Conservation (phyloP, 2,888 invertebrate species). For the Myathropa florea region DNA sequence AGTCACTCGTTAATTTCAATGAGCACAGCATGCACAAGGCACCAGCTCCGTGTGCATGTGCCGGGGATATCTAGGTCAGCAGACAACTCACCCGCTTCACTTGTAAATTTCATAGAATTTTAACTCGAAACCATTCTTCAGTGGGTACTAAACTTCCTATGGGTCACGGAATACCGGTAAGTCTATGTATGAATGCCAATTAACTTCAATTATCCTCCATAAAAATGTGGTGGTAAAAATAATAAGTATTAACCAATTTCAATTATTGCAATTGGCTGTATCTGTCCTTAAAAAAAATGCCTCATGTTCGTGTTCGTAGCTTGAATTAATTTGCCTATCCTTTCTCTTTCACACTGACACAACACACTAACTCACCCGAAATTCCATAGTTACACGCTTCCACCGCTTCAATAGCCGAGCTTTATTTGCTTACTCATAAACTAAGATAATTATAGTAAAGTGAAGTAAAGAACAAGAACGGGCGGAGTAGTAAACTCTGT, state of each 20-base stretch:
- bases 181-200: neutral
- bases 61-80: neutral
- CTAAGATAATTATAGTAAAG: slow-evolving; percentile 70
- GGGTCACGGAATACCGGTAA: neutral
- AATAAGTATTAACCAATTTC: neutral
- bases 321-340: slow-evolving; percentile 22
- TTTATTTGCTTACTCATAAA: slow-evolving; percentile 75
- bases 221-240: neutral
- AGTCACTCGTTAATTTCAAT: neutral
- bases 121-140: neutral
- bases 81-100: neutral
- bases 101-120: neutral
- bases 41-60: neutral
- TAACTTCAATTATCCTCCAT: neutral
- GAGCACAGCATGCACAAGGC: neutral
- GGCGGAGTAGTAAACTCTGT: slow-evolving; percentile 28
- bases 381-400: neutral
- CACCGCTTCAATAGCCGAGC: slow-evolving; percentile 72
- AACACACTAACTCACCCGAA: slow-evolving; percentile 7
- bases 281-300: neutral
- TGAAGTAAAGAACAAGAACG: slow-evolving; percentile 56
- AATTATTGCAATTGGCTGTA: neutral
- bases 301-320: neutral
- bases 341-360: neutral
- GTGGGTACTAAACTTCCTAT: neutral